Base-by-base conservation (phyloP, 2,113 vertebrate species). In the Callipepla squamata region DNA sequence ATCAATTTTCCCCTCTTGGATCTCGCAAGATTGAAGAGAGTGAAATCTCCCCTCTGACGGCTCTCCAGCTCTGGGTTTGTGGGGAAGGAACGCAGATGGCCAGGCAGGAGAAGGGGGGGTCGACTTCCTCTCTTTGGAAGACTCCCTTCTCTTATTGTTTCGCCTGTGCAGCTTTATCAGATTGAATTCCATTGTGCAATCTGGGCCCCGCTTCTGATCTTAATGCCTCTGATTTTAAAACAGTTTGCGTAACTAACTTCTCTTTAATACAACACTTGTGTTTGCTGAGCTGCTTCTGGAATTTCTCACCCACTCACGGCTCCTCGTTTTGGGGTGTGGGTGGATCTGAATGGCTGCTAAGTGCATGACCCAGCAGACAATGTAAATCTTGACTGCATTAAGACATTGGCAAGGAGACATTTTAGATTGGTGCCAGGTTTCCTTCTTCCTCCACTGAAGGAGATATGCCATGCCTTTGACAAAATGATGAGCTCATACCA, bases 111-210 rank as follows among this genome's bases (percentile, higher is more conserved):
- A 1, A 6, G 44, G 47, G 65, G 76, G n/a, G 8, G 45, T 40
- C 69, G 13, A 65, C 75, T 94, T 95, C 93, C 93, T 85, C 87
- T 77, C 48, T 20, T 30, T 14, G 1, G 28, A 68, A 42, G 68
- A 32, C 81, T 84, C 87, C 90, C 74, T 45, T 25, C 70, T 73
- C 86, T 26, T 21, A 69, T 87, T 93, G 89, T 96, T 92, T 91
- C 1, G 47, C 80, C 80, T 22, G 22, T 0, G 21, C 66, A 32
- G 93, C 59, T 87, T 95, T 87, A 94, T 95, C 94, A 82, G 92
- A 85, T 85, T 7, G 59, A 63, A 89, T 91, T 96, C 92, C 94
- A 80, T 67, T 0, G 1, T 0, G 32, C 59, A 62, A 5, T 45
- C 66, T 6, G 55, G 82, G 25, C 32, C 42, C 47, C 1, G 38